Conservation (phyloP, 2,888 invertebrate genomes). For the Chorisops tibialis region DNA sequence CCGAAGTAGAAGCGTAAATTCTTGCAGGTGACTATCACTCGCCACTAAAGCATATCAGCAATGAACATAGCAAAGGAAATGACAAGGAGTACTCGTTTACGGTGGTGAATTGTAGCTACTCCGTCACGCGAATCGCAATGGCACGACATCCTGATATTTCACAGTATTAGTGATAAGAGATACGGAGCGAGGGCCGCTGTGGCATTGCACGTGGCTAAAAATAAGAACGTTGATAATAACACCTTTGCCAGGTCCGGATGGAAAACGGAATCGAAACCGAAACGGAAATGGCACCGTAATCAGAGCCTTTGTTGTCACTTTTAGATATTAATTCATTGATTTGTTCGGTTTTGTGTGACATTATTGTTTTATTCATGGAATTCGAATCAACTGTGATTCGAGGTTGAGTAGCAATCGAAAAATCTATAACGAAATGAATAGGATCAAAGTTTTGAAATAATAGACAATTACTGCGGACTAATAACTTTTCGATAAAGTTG, state of each 20-base stretch:
- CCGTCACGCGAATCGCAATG: conserved; percentile 26
- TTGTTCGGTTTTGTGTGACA: too few species aligned
- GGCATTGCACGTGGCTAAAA: not conserved
- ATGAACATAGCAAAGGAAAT: conserved; percentile 8
- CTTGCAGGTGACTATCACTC: conserved; percentile 2
- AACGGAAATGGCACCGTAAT: conserved; percentile 20
- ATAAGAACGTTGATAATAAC: conserved; percentile 6
- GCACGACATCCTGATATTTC: conserved; percentile 22
- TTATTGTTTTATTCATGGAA: too few species aligned
- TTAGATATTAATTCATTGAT: conserved; percentile 25
- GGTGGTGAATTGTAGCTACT: not conserved
- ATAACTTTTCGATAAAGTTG: too few species aligned
- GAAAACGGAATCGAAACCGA: not conserved
- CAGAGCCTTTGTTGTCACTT: conserved; percentile 22
- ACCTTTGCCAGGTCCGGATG: conserved; percentile 4
- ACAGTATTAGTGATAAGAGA: not conserved
- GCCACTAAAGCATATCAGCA: not conserved
- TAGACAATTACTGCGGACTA: too few species aligned
- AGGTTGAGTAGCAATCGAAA: too few species aligned
- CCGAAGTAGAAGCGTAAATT: too few species aligned
- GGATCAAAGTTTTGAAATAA: too few species aligned
- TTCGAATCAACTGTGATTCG: too few species aligned
- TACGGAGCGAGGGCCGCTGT: not conserved
- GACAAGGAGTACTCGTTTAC: conserved; percentile 17
- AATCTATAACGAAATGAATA: too few species aligned